Evolutionary conservation across 2,113 vertebrate genomes (phyloP), one percentile per base, ranked within the genome.

Genomic region (Tricholaema leucomelas): DNA sequence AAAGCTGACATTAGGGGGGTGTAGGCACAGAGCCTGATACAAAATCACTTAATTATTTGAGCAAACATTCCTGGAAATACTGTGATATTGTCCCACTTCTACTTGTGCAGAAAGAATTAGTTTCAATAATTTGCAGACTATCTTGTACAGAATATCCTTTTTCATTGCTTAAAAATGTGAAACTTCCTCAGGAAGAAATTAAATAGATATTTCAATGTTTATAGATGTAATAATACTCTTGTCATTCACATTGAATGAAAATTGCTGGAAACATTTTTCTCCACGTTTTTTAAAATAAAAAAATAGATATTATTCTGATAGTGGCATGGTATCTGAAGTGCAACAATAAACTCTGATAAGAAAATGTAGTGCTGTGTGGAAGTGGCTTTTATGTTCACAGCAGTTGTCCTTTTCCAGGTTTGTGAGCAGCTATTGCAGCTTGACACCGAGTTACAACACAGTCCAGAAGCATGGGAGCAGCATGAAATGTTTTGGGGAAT

Each of bases 171-270:
- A 94, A 93, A 95, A 96, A 97, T 95, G 93, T 93, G 96, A 96
- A 96, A 92, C 97, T 97, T 98, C 97, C 97, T 97, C 96, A 97
- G 98, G 97, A 98, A 97, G 97, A 96, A 95, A 95, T 95, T 93
- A 96, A 97, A 94, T 96, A 96, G 94, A 70, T 97, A 96, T 97
- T 97, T 97, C 94, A 87, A 18, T 97, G 97, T 98, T 97, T 97
- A 97, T 96, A 97, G 94, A 93, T 96, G 93, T 97, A 97, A 95
- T 96, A 97, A 95, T 96, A 97, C 91, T 97, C 93, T 96, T 96
- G 95, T 98, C 97, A 97, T 98, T 98, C 98, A 98, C 94, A 97
- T 97, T 98, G 98, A 98, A 98, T 97, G 97, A 97, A 97, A 97
- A 97, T 96, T 96, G 92, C 88, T 97, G 95, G 94, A 97, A 97